Evolutionary conservation across 2,797 vertebrate species (phyloP), one percentile per base, ranked within the genome.

Genomic region (Tangara arthus): DNA sequence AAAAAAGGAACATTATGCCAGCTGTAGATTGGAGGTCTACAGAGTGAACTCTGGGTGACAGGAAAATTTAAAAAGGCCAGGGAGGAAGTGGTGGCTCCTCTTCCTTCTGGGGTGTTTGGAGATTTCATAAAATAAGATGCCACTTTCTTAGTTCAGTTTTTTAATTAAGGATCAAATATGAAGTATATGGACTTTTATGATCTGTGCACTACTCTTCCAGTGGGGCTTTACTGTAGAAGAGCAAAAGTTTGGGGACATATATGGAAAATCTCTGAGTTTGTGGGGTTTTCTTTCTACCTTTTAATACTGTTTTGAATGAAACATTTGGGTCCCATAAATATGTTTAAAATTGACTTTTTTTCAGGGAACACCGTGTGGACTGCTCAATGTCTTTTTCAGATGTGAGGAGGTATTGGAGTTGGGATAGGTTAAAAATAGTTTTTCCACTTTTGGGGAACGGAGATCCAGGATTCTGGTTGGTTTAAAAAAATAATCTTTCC

Each of bases 321-420:
- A 81, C 52, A 34, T 94, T 85, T 80, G 65, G 42, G 87, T 83
- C 46, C 49, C 35, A 72, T 89, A 71, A 88, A 89, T 63, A 42
- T 37, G 23, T 81, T 89, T 71, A 78, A 94, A 68, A 42, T 79
- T 89, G 41, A 28, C 7, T 15, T 35, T 88, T 88, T 93, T 88
- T 85, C 41, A 64, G 17, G 68, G 52, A 93, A 61, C 24, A 87
- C 42, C 11, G 15, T 71, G 61, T 79, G 19, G 42, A 81, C 39
- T 60, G 12, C 41, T 39, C 55, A 32, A 96, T 94, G n/a, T 55
- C n/a, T 96, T 97, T 95, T 52, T 89, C 89, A 94, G 52, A 82
- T 93, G 72, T 84, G 41, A 88, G n/a, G 30, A 55, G 13, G 49
- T 23, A 71, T 68, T 60, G 8, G 50, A 89, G 23, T 63, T 69